A percentile compares a stretch with the other conserved stretches of the same genome.
phyloP scores from a whole-genome alignment of 2,888 invertebrate genomes.

The Chalcosyrphus nemorum region DNA sequence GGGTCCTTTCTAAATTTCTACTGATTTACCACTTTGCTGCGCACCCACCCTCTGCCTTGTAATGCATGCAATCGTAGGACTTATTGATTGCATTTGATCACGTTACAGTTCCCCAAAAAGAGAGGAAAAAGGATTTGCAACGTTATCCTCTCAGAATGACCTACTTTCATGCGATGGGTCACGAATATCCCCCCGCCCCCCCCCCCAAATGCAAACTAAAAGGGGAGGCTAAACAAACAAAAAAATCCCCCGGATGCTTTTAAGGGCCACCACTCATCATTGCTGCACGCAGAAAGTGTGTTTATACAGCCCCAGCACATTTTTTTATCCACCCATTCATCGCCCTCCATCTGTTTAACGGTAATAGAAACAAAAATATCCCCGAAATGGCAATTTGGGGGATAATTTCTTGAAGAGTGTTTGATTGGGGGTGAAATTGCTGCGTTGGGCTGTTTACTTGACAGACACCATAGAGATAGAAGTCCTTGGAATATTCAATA shows the following conservation, averaged over 20 bases:
- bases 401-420: constrained; percentile 70
- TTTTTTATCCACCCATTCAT: constrained; percentile 1
- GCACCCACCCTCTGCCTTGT: constrained; percentile 26
- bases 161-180: constrained; percentile 55
- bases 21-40: constrained; percentile 67
- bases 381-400: constrained; percentile 67
- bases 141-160: constrained; percentile 49
- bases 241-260: constrained; percentile 62
- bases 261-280: constrained; percentile 73
- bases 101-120: constrained; percentile 17
- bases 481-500: constrained; percentile 70
- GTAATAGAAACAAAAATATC: constrained; percentile 68
- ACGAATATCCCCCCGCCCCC: constrained; percentile 12
- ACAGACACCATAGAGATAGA: background rate
- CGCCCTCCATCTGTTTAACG: constrained; percentile 48
- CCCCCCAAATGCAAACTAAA: constrained; percentile 41
- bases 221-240: constrained; percentile 37
- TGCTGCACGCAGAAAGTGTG: constrained; percentile 52
- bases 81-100: constrained; percentile 72
- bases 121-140: constrained; percentile 25
- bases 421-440: constrained; percentile 69
- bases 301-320: constrained; percentile 32
- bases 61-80: constrained; percentile 14
- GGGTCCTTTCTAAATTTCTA: constrained; percentile 23
- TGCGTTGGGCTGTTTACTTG: constrained; percentile 64